phyloP scores from a whole-genome alignment of 2,113 vertebrate genomes.

The Ageneiosus marmoratus region DNA sequence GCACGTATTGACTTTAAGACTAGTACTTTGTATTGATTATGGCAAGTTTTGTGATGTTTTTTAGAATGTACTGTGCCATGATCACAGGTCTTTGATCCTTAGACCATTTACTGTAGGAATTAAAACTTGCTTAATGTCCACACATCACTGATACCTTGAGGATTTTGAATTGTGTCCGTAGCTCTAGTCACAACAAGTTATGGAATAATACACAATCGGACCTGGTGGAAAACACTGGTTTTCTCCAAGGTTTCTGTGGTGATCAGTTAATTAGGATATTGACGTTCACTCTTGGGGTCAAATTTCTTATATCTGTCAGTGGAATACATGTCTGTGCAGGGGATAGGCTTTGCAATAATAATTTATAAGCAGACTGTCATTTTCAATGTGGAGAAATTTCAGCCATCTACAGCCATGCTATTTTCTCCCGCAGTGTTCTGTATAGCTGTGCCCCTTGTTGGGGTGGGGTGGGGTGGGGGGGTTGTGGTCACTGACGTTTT shows the following conservation, averaged over 20 bases:
- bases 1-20: not conserved
- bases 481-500: constrained; percentile 20
- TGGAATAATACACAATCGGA: not conserved
- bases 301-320: constrained; percentile 6
- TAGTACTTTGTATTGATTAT: not conserved
- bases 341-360: constrained; percentile 18
- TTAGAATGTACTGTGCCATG: not conserved
- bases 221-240: not conserved
- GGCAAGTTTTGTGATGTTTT: constrained; percentile 8
- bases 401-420: constrained; percentile 8
- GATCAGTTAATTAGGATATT: not conserved
- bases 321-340: not conserved
- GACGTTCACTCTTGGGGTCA: not conserved
- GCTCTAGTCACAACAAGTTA: not conserved
- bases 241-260: not conserved
- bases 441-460: constrained; percentile 17
- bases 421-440: constrained; percentile 12
- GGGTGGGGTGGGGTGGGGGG: not conserved
- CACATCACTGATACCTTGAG: not conserved
- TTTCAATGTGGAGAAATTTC: constrained; percentile 1
- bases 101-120: constrained; percentile 1
- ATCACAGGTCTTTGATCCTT: not conserved
- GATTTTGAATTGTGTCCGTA: not conserved
- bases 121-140: not conserved
- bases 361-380: not conserved